These are phyloP conservation scores for Dasypolia templi DNA, from an alignment of 2,888 invertebrate species.

Conservation along the genomic window DNA sequence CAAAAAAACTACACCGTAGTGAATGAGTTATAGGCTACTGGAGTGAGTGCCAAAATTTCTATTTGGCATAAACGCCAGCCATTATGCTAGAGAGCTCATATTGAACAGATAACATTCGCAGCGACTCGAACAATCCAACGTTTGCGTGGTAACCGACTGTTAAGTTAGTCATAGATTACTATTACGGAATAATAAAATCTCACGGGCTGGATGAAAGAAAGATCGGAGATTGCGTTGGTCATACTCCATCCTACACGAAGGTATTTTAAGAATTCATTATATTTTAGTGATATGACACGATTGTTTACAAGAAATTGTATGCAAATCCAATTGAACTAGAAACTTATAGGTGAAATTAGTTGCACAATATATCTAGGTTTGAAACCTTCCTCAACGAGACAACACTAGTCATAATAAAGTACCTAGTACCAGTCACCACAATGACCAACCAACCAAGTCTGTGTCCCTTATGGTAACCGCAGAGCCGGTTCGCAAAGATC, in stretches of 20 bases:
- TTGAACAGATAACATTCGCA: slow-evolving; percentile 51
- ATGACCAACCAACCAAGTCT: slow-evolving; percentile 25
- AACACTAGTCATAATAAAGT: slow-evolving; percentile 2
- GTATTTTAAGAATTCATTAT: slow-evolving; percentile 30
- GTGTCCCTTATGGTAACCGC: slow-evolving; percentile 24
- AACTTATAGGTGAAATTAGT: background rate
- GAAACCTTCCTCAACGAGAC: slow-evolving; percentile 10
- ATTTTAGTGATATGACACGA: slow-evolving; percentile 10
- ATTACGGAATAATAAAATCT: slow-evolving; percentile 42
- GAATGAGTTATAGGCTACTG: slow-evolving; percentile 33
- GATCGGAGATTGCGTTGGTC: slow-evolving; percentile 33
- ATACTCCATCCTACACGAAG: slow-evolving; percentile 30
- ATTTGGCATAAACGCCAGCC: slow-evolving; percentile 51
- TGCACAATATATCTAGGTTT: background rate
- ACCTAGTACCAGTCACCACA: slow-evolving; percentile 19
- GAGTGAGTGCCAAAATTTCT: slow-evolving; percentile 58
- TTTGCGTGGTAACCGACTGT: slow-evolving; percentile 43
- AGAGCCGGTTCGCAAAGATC: slow-evolving; percentile 5
- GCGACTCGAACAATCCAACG: slow-evolving; percentile 30
- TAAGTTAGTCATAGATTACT: slow-evolving; percentile 51
- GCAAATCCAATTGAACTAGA: background rate
- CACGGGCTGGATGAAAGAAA: slow-evolving; percentile 45
- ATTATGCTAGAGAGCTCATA: slow-evolving; percentile 46
- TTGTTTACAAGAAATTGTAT: slow-evolving; percentile 1
- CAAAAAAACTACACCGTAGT: slow-evolving; percentile 23